Evolutionary conservation across 2,888 invertebrate species (phyloP).

Genomic region (Poecilobothrus nobilitatus): DNA sequence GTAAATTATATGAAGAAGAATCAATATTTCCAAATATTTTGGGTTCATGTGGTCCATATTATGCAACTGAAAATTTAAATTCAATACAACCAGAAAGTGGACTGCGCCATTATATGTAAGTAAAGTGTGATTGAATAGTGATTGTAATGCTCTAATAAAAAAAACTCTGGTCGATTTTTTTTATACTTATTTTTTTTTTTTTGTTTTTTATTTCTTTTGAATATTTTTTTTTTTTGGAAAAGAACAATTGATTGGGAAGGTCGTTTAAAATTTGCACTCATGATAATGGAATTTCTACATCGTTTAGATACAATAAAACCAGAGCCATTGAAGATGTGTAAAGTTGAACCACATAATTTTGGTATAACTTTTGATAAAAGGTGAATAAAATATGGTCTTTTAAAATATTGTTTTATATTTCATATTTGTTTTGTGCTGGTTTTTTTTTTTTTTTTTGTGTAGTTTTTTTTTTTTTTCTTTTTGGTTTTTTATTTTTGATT

Average conservation of each 20-base stretch:
- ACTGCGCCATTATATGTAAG: conserved; percentile 37
- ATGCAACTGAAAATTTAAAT: conserved; percentile 37
- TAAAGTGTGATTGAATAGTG: background rate
- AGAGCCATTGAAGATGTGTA: conserved; percentile 39
- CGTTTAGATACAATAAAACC: conserved; percentile 40
- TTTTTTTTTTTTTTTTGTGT: background rate
- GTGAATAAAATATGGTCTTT: conserved; percentile 18
- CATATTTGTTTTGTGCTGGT: background rate
- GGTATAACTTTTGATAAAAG: conserved; percentile 36
- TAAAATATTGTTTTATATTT: no score
- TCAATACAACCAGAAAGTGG: conserved; percentile 34
- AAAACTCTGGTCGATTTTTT: no score
- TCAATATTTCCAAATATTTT: conserved; percentile 38
- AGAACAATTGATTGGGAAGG: conserved; percentile 37
- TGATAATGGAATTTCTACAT: conserved; percentile 39
- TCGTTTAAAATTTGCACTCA: conserved; percentile 37
- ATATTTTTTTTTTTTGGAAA: background rate
- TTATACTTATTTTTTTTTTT: no score
- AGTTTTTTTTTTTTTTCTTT: background rate
- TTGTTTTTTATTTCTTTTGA: background rate
- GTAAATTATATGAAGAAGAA: conserved; percentile 41
- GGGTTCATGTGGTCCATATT: conserved; percentile 40
- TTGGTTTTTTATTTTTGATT: background rate
- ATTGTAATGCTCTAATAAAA: no score
- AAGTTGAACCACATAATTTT: conserved; percentile 36